Base-by-base conservation (phyloP, 1,140 invertebrate species). In the Cotesia vestalis region DNA sequence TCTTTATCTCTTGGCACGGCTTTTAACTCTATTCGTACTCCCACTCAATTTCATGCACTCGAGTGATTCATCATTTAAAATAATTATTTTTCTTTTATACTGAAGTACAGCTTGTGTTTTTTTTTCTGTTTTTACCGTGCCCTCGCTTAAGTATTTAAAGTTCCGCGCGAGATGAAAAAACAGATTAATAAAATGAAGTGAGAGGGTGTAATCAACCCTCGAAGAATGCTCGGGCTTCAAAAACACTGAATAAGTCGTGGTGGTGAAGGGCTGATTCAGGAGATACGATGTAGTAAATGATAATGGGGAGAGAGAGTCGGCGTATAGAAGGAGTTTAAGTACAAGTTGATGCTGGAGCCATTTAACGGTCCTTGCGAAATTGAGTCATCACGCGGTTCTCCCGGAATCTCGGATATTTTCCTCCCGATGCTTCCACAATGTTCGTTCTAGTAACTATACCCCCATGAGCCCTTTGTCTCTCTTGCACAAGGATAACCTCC, bases 361-460 rank as follows among this genome's bases (percentile, higher is more conserved):
- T 84, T 87, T 86, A 87, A 85, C 83, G 84, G 81, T 86, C 84
- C 83, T 84, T 78, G 80, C 82, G 80, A 84, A 87, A 87, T 87
- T 87, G 85, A 87, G 85, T 86, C 85, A 87, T 87, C 83, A 83
- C 85, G 85, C 79, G 85, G 85, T 86, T 85, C 80, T 78, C 84
- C 81, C 80, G 85, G 85, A 86, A 86, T 87, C 84, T 83, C 81
- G 84, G 81, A 86, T 86, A 86, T 86, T 87, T 87, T 86, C 81
- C 81, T 84, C 76, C 77, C 80, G 76, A 83, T 83, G 74, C 75
- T 75, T 76, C 77, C 74, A 78, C 77, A 73, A 71, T 69, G 71
- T 74, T 63, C 34, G 63, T 57, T n/a, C 9, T 20, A 70, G 59
- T 60, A 62, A 51, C 59, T 66, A 59, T 52, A n/a, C 66, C 11